Percentiles rank a stretch among this genome's conserved stretches.
Evolutionary conservation across 2,888 invertebrate species (phyloP).

Genomic region (Myathropa florea): DNA sequence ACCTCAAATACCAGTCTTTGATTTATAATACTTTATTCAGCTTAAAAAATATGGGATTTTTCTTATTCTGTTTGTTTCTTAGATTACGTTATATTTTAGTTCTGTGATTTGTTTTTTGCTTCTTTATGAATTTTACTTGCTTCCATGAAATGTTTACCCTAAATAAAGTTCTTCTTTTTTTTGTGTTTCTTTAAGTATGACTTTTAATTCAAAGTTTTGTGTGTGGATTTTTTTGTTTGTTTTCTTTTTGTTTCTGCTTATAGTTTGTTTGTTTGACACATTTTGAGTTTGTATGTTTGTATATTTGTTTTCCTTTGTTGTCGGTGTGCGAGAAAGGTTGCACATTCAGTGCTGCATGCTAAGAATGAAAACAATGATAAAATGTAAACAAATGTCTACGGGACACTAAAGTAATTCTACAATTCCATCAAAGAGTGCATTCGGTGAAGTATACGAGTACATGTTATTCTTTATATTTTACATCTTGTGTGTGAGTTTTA

Average conservation of each 20-base stretch:
- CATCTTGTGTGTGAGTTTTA: constrained; percentile 56
- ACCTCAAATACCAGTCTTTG: constrained; percentile 81
- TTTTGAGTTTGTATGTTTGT: constrained; percentile 68
- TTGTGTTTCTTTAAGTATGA: constrained; percentile 17
- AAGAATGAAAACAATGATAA: constrained; percentile 7
- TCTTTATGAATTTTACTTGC: constrained; percentile 45
- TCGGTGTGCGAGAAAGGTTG: constrained; percentile 51
- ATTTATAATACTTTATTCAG: constrained; percentile 76
- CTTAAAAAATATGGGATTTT: constrained; percentile 69
- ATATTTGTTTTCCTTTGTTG: constrained; percentile 43
- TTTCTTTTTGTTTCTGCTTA: constrained; percentile 73
- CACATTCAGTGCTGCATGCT: constrained; percentile 41
- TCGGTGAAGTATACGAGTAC: constrained; percentile 53
- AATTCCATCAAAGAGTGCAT: constrained; percentile 70
- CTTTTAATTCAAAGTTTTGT: constrained; percentile 22
- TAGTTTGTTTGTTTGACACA: constrained; percentile 70
- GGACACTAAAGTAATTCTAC: constrained; percentile 55
- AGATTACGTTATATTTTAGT: constrained; percentile 45
- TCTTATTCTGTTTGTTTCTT: constrained; percentile 69
- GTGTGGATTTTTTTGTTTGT: constrained; percentile 21
- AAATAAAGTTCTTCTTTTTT: constrained; percentile 49
- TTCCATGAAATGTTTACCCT: constrained; percentile 55
- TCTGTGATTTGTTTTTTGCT: constrained; percentile 52
- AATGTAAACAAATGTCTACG: constrained; percentile 26
- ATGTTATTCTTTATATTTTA: constrained; percentile 24